Evolutionary conservation across 1,140 invertebrate species (phyloP).

Genomic region (Platyura marginata): DNA sequence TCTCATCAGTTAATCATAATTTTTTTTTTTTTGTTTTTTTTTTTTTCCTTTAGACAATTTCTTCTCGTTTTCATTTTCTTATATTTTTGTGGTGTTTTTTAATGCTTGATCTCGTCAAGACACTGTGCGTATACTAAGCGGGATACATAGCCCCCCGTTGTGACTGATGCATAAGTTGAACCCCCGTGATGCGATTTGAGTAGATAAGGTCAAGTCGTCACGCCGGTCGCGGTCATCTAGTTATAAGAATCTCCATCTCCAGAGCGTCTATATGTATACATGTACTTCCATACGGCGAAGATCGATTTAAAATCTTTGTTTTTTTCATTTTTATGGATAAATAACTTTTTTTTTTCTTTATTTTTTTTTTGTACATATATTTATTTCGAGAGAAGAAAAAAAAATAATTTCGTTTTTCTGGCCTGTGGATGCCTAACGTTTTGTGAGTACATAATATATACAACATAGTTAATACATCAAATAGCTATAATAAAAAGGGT

Average conservation of each 20-base stretch:
- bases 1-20: neutral
- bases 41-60: neutral
- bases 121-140: neutral
- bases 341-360: neutral
- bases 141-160: neutral
- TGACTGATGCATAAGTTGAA: constrained; percentile 3
- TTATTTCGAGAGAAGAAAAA: no score
- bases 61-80: neutral
- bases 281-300: neutral
- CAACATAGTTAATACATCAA: no score
- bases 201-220: constrained; percentile 5
- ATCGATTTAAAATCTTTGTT: neutral
- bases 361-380: neutral
- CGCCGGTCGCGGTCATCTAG: constrained; percentile 5
- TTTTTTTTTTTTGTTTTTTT: neutral
- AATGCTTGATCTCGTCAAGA: neutral
- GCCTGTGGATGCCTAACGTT: no score
- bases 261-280: no score
- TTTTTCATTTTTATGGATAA: neutral
- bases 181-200: constrained; percentile 2
- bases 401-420: neutral
- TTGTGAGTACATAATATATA: no score
- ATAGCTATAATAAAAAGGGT: no score
- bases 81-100: neutral
- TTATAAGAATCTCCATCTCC: no score